Evolutionary conservation across 2,113 vertebrate species (phyloP).

Genomic region (Hyperoodon ampullatus): DNA sequence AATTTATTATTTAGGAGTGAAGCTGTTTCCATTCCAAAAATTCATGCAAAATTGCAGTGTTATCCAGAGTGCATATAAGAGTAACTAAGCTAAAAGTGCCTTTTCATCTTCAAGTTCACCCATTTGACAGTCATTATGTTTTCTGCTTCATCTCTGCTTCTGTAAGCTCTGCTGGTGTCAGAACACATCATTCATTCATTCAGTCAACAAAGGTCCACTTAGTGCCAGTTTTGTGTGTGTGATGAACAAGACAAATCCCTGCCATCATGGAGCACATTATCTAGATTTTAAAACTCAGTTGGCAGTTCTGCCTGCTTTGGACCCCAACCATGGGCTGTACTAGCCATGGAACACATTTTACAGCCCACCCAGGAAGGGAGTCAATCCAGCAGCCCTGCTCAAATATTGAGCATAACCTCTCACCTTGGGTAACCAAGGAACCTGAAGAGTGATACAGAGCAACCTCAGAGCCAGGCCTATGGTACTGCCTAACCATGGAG

Average conservation of each 20-base stretch:
- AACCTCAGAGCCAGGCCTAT: neutral
- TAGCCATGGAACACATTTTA: neutral
- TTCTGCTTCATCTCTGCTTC: neutral
- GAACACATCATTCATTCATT: neutral
- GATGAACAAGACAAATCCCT: neutral
- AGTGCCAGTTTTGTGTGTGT: neutral
- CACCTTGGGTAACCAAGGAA: neutral
- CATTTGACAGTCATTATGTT: neutral
- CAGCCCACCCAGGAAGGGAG: neutral
- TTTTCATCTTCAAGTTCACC: constrained; percentile 17
- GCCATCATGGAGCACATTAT: neutral
- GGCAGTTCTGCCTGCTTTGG: neutral
- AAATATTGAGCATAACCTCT: no score
- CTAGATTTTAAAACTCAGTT: neutral
- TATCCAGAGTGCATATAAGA: constrained; percentile 7
- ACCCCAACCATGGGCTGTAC: neutral
- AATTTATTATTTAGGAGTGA: constrained; percentile 70
- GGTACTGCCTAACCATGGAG: neutral
- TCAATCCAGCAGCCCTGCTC: neutral
- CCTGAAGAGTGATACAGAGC: neutral
- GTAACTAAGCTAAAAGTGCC: neutral
- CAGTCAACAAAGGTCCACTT: neutral
- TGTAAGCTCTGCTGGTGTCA: neutral
- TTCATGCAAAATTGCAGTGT: neutral
- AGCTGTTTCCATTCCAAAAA: constrained; percentile 50